Evolutionary conservation across 2,797 vertebrate genomes (phyloP).

Genomic region (Smutsia gigantea): DNA sequence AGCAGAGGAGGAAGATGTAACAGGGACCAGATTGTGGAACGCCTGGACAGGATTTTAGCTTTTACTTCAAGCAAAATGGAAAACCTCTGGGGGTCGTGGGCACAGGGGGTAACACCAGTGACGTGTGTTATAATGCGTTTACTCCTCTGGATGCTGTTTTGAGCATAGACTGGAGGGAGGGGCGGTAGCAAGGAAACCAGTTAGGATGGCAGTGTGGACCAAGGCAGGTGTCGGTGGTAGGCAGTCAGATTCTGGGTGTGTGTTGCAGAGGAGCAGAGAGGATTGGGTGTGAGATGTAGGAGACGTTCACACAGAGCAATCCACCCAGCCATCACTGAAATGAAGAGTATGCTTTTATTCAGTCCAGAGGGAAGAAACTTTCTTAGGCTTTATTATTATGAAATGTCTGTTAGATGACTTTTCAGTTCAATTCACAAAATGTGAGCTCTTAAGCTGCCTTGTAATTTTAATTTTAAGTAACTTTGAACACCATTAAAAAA

Average conservation of each 20-base stretch:
- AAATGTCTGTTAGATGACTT: not conserved
- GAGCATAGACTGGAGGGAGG: not conserved
- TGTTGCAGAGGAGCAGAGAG: not conserved
- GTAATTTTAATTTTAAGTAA: constrained; percentile 47
- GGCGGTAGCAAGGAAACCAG: not conserved
- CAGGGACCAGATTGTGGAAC: not conserved
- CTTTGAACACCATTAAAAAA: not conserved
- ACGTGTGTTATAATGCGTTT: not conserved
- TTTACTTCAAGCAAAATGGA: not conserved
- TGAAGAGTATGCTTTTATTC: not conserved
- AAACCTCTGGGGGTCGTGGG: not conserved
- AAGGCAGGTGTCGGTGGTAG: not conserved
- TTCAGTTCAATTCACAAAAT: constrained; percentile 30
- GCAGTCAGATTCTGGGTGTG: not conserved
- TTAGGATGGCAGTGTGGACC: not conserved
- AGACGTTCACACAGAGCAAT: not conserved
- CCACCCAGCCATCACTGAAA: not conserved
- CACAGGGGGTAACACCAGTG: too few species aligned
- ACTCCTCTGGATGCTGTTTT: not conserved
- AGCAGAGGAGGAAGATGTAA: not conserved
- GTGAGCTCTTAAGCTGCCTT: not conserved
- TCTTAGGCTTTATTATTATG: constrained; percentile 18
- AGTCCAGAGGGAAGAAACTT: not conserved
- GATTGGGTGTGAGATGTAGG: not conserved
- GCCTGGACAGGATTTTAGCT: not conserved